phyloP scores from a whole-genome alignment of 2,113 vertebrate species.

The Damaliscus lunatus region DNA sequence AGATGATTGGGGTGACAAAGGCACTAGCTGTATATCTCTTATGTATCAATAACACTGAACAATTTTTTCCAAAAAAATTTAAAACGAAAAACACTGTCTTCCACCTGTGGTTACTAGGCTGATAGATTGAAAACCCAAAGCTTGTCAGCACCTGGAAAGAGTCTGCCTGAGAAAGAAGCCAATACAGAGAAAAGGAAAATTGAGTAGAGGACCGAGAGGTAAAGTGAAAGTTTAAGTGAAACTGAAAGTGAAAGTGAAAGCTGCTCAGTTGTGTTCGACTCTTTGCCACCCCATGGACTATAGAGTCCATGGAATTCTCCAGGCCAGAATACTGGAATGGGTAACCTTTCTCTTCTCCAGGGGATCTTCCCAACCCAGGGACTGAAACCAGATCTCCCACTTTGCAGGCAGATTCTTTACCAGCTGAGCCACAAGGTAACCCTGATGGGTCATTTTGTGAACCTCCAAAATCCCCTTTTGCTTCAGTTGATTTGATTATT shows the following conservation, averaged over 20 bases:
- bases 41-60: neutral
- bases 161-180: neutral
- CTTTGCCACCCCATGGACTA: neutral
- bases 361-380: neutral
- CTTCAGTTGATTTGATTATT: neutral
- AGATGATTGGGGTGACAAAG: neutral
- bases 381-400: neutral
- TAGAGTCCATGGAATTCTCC: neutral
- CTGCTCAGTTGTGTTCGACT: rapidly evolving
- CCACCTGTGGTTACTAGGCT: neutral
- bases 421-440: neutral
- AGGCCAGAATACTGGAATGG: neutral
- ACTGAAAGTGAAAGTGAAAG: neutral
- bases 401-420: neutral
- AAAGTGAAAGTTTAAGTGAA: neutral
- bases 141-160: neutral
- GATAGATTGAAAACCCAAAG: neutral
- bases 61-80: neutral
- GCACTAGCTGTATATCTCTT: neutral
- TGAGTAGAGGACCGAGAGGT: neutral
- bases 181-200: neutral
- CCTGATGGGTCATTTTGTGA: neutral
- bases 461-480: neutral
- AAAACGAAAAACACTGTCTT: neutral
- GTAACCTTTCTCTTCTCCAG: neutral